Percentiles rank a stretch among this genome's conserved stretches.
Evolutionary conservation across 2,888 invertebrate genomes (phyloP).

Genomic region (Lutraria lutraria): DNA sequence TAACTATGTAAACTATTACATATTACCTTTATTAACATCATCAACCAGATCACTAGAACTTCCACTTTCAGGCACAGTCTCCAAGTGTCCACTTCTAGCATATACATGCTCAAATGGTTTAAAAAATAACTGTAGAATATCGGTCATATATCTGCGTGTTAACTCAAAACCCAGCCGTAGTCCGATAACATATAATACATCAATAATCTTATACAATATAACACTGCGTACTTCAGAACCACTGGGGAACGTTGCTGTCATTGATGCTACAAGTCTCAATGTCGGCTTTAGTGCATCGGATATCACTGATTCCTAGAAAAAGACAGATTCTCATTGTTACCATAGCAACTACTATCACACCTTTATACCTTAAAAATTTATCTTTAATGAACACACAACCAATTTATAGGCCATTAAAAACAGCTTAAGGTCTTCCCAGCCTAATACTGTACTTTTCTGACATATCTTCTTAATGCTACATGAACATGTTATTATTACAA

Average conservation of each 20-base stretch:
- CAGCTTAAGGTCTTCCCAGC: too few relatives aligned
- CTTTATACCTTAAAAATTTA: too few relatives aligned
- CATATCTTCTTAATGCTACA: too few relatives aligned
- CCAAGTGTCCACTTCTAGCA: conserved; percentile 17
- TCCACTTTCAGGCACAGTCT: conserved; percentile 4
- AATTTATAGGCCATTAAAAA: too few relatives aligned
- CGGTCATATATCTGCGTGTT: conserved; percentile 86
- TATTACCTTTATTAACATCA: neutral
- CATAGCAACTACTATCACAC: neutral
- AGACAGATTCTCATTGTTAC: neutral
- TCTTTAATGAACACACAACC: too few relatives aligned
- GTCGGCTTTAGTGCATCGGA: conserved; percentile 94
- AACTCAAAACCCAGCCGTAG: conserved; percentile 88
- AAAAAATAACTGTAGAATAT: conserved; percentile 84
- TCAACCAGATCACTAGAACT: conserved; percentile 41
- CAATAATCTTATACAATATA: conserved; percentile 93
- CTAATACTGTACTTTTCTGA: too few relatives aligned
- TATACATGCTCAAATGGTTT: conserved; percentile 81
- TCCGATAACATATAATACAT: conserved; percentile 91
- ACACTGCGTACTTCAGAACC: conserved; percentile 92
- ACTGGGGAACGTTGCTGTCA: conserved; percentile 93
- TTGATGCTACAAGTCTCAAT: conserved; percentile 93
- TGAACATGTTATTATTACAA: too few relatives aligned
- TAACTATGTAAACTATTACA: neutral
- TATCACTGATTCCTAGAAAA: conserved; percentile 93